Evolutionary conservation across 2,113 vertebrate species (phyloP).

Genomic region (Callionymus lyra): DNA sequence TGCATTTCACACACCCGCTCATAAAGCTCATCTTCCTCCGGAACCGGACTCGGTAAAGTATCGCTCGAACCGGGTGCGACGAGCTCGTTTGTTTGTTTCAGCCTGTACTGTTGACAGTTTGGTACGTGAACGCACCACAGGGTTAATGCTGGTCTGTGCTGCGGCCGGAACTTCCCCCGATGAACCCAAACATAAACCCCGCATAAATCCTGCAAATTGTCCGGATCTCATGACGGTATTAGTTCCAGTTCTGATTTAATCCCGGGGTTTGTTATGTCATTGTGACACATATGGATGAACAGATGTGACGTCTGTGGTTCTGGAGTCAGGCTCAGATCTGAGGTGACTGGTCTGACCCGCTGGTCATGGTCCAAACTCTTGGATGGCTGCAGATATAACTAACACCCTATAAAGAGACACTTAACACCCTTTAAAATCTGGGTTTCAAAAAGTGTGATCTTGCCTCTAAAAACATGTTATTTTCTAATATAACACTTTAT

Average conservation of each 20-base stretch:
- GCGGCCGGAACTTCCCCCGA: neutral
- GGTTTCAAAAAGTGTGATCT: too few species aligned
- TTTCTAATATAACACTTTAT: too few species aligned
- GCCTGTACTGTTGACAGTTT: too few species aligned
- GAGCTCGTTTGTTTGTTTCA: slow-evolving; percentile 4
- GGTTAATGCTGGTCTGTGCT: neutral
- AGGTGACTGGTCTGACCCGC: too few species aligned
- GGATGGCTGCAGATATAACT: too few species aligned
- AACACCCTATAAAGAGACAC: too few species aligned
- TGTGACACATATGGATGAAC: slow-evolving; percentile 21
- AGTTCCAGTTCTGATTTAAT: slow-evolving; percentile 34
- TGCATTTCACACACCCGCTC: slow-evolving; percentile 66
- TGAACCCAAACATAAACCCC: neutral
- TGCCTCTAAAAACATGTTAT: too few species aligned
- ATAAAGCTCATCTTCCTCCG: slow-evolving; percentile 73
- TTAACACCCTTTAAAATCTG: too few species aligned
- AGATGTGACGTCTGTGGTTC: neutral
- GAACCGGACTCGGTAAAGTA: slow-evolving; percentile 68
- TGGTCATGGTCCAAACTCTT: too few species aligned
- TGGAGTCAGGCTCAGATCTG: too few species aligned
- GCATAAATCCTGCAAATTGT: slow-evolving; percentile 5
- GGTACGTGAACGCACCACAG: too few species aligned
- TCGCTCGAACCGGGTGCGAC: neutral
- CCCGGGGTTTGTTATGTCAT: slow-evolving; percentile 47
- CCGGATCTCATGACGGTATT: slow-evolving; percentile 13